Evolutionary conservation across 1,140 invertebrate species (phyloP), one percentile per base, ranked within the genome.

Genomic region (Pseudomyrmex sp.): DNA sequence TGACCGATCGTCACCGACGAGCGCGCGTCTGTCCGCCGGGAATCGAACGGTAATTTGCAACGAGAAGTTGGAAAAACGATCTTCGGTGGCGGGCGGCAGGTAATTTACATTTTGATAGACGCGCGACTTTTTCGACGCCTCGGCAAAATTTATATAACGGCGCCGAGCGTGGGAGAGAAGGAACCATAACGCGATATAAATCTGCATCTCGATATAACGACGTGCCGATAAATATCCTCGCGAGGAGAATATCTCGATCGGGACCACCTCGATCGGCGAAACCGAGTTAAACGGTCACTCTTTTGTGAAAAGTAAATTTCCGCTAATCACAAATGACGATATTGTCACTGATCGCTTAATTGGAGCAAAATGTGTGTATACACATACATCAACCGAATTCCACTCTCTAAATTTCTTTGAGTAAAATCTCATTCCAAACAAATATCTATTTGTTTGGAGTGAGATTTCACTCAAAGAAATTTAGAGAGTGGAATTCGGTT

Each of bases 91-190:
- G 46, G 20, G 23, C n/a, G 26, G 7, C 50, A 10, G n/a, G 76
- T 70, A 80, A 80, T 80, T 80, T 80, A 23, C 76, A 80, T 80
- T 80, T 80, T 80, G 76, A 80, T 80, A 80, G 66, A 80, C 54
- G 66, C 56, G 66, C 44, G 23, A 54, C 66, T 80, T 59, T 46
- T 20, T 44, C 62, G 26, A 76, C 4, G 20, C 44, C 75, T 54
- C 44, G 54, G n/a, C 20, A 26, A 59, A 72, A 80, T 80, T 80
- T 72, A 70, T 80, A 52, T 59, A 13, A 26, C 35, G 23, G 1
- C 59, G 61, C 62, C 10, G 48, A 50, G 13, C 20, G n/a, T n/a
- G 73, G 8, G 75, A 26, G 52, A 18, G 15, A 20, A 35, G 35
- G 5, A 65, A 18, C 26, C 59, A 76, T 76, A 79, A 59, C 54